Base-by-base conservation (phyloP, 1,140 invertebrate species). In the Drosophila setifemur region DNA sequence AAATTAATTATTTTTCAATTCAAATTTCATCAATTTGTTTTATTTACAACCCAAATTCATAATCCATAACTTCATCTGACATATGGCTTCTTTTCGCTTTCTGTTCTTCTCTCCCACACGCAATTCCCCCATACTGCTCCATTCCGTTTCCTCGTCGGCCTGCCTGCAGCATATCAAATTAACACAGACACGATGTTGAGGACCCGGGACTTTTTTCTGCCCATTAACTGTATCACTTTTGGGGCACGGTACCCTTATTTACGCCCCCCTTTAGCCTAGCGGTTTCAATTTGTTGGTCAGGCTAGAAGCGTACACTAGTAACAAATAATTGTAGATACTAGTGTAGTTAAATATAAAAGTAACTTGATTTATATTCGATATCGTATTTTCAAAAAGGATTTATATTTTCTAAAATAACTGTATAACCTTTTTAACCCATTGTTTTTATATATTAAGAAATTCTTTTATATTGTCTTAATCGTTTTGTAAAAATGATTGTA, bases 151-250 rank as follows among this genome's bases (percentile, higher is more conserved):
- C 43, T 48, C 37, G 66, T 49, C 49, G 55, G 55, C 23, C 79
- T 58, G 78, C 74, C 79, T 70, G 74, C 79, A 85, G 78, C 79
- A 72, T 82, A 82, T 85, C 74, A 83, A 85, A 83, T 79, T 85
- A 85, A 83, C 79, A 79, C 79, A 85, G 79, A 83, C 79, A 73
- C 69, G 63, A 78, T 11, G 47, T 53, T 47, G 67, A 71, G 67
- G 54, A 64, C 52, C 67, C 67, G 31, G 67, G 67, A 50, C 61
- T 82, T 55, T 83, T 81, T 63, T 78, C 47, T 85, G 79, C 50
- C 79, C 79, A 83, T 83, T 85, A 83, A 83, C 79, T 83, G 79
- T 83, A 83, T 74, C 79, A 83, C 79, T 85, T 83, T 83, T 85
- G 66, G 79, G 79, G 58, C 79, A 78, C 64, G 40, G 54, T 42